A percentile compares a stretch with the other conserved stretches of the same genome.
Conservation (phyloP, 2,797 vertebrate genomes). For the Sebastes wilsoni region DNA sequence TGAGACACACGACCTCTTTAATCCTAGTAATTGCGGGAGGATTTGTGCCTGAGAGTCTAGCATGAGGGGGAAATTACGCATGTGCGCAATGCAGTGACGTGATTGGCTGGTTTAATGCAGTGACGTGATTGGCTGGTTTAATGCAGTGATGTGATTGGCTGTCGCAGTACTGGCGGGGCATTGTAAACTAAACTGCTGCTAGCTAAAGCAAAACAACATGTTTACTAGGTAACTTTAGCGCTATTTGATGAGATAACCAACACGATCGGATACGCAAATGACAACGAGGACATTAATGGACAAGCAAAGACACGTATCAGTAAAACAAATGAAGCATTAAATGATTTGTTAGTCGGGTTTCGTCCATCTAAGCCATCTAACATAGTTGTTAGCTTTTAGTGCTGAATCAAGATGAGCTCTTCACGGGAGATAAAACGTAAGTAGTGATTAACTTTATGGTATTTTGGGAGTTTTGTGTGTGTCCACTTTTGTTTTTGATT, state of each 20-base stretch:
- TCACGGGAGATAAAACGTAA: slow-evolving; percentile 79
- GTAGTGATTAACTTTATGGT: not conserved
- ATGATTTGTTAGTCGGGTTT: not conserved
- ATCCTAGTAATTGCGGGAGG: fast-evolving
- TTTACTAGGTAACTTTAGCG: not conserved
- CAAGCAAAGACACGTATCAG: not conserved
- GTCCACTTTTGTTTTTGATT: not conserved
- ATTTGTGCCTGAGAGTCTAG: slow-evolving; percentile 35
- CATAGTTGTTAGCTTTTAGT: not conserved
- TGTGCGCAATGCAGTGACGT: fast-evolving
- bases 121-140: fast-evolving
- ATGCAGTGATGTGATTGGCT: slow-evolving; percentile 29
- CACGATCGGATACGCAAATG: not conserved
- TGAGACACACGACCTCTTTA: not conserved
- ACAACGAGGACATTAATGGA: not conserved
- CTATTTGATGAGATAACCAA: not conserved
- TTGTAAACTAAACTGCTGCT: slow-evolving; percentile 35
- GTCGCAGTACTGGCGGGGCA: slow-evolving; percentile 56
- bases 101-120: slow-evolving; percentile 41
- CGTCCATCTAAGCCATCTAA: slow-evolving; percentile 6
- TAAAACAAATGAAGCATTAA: not conserved
- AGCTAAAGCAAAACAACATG: not conserved
- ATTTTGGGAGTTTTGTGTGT: not conserved
- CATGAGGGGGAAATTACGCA: fast-evolving
- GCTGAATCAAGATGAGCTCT: slow-evolving; percentile 60